Evolutionary conservation across 2,888 invertebrate genomes (phyloP).

Genomic region (Sphinx pinastri): DNA sequence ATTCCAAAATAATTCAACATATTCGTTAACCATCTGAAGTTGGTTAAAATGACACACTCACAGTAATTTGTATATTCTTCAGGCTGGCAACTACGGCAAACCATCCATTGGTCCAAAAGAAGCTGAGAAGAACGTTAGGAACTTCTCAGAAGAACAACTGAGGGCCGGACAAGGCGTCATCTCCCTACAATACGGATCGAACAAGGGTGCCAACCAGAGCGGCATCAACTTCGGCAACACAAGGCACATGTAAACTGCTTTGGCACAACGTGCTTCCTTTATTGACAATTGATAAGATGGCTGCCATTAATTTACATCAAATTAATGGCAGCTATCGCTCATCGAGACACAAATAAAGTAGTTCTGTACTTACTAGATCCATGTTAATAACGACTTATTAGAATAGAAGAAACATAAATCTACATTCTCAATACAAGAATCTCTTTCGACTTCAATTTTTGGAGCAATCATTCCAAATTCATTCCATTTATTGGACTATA

Average conservation of each 20-base stretch:
- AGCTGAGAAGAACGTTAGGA: constrained; percentile 96
- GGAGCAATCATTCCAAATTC: constrained; percentile 56
- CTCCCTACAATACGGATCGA: constrained; percentile 97
- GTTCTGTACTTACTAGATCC: constrained; percentile 43
- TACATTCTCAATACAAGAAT: constrained; percentile 40
- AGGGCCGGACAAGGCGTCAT: constrained; percentile 96
- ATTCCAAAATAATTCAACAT: too few species aligned
- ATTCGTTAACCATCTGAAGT: too few species aligned
- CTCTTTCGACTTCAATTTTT: constrained; percentile 34
- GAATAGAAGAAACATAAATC: constrained; percentile 36
- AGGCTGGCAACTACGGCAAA: constrained; percentile 92
- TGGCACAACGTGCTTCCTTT: neutral
- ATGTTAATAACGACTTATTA: constrained; percentile 38
- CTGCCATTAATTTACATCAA: constrained; percentile 2
- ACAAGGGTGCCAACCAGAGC: constrained; percentile 98
- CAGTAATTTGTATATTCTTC: constrained; percentile 37
- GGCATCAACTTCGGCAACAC: constrained; percentile 99
- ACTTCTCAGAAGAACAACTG: constrained; percentile 97
- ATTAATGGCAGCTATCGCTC: constrained; percentile 36
- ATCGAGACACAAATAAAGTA: constrained; percentile 34
- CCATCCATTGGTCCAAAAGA: constrained; percentile 98
- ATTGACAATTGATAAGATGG: constrained; percentile 17
- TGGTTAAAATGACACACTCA: too few species aligned
- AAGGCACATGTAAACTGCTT: constrained; percentile 92
- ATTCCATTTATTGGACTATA: constrained; percentile 57